Evolutionary conservation across 2,113 vertebrate genomes (phyloP).

Genomic region (Neogobius melanostomus): DNA sequence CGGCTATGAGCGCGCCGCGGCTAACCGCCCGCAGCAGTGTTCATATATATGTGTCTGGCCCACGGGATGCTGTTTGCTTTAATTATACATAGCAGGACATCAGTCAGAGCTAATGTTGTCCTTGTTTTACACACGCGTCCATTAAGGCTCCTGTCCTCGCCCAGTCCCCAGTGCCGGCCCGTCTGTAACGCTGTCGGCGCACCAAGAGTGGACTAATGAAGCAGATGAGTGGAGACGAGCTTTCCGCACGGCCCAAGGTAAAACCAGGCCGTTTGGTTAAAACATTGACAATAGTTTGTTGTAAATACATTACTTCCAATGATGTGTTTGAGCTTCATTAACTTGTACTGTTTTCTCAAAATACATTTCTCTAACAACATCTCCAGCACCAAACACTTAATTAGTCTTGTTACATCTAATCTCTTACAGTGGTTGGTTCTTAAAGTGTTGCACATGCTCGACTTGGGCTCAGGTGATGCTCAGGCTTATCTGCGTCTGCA

Average conservation of each 20-base stretch:
- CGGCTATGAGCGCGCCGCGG: conserved; percentile 51
- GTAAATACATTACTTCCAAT: background rate
- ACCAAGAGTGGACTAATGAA: too few relatives aligned
- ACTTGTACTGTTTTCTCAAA: too few relatives aligned
- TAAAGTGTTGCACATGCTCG: too few relatives aligned
- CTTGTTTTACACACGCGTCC: conserved; percentile 59
- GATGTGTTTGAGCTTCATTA: too few relatives aligned
- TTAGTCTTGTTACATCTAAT: too few relatives aligned
- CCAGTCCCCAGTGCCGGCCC: background rate
- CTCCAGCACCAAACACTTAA: too few relatives aligned
- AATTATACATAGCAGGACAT: conserved; percentile 65
- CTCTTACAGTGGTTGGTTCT: too few relatives aligned
- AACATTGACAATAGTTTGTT: background rate
- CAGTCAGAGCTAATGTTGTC: conserved; percentile 61
- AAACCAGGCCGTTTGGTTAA: background rate
- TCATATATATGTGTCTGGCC: conserved; percentile 49
- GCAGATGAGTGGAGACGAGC: background rate
- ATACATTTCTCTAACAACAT: too few relatives aligned
- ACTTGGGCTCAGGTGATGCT: too few relatives aligned
- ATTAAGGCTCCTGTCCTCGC: background rate
- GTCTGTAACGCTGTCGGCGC: background rate
- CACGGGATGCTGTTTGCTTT: conserved; percentile 60
- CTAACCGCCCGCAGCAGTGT: conserved; percentile 61
- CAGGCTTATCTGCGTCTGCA: too few relatives aligned
- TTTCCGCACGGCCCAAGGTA: background rate